Percentiles rank a stretch among this genome's conserved stretches.
These are phyloP conservation scores for Carettochelys insculpta DNA, from an alignment of 2,113 vertebrate genomes.

Conservation along the genomic window DNA sequence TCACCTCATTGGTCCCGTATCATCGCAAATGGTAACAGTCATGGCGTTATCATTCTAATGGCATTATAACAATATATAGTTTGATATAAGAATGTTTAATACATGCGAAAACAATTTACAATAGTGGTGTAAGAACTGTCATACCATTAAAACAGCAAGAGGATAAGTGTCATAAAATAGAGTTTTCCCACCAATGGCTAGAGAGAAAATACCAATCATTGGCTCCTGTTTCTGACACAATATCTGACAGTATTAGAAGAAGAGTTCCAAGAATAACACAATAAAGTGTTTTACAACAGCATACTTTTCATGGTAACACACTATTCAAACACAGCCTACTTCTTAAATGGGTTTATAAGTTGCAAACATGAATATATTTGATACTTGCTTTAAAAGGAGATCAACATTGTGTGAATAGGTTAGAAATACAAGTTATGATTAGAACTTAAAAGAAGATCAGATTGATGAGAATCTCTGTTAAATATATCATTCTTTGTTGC, in stretches of 20 bases:
- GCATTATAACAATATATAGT: not conserved
- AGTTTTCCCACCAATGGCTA: not conserved
- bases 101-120: not conserved
- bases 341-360: not conserved
- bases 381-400: not conserved
- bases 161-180: fast-evolving
- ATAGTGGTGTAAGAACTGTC: not conserved
- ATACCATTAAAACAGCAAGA: not conserved
- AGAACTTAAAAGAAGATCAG: not conserved
- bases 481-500: fast-evolving
- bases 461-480: not conserved
- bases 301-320: fast-evolving
- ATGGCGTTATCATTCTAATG: fast-evolving
- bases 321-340: fast-evolving
- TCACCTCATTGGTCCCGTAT: not conserved
- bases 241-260: not conserved
- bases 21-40: not conserved
- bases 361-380: fast-evolving
- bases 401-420: fast-evolving
- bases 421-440: fast-evolving
- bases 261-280: not conserved
- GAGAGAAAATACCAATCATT: not conserved
- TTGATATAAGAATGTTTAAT: not conserved
- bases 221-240: not conserved
- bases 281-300: fast-evolving